Evolutionary conservation across 2,113 vertebrate genomes (phyloP).

Genomic region (Athene cunicularia): DNA sequence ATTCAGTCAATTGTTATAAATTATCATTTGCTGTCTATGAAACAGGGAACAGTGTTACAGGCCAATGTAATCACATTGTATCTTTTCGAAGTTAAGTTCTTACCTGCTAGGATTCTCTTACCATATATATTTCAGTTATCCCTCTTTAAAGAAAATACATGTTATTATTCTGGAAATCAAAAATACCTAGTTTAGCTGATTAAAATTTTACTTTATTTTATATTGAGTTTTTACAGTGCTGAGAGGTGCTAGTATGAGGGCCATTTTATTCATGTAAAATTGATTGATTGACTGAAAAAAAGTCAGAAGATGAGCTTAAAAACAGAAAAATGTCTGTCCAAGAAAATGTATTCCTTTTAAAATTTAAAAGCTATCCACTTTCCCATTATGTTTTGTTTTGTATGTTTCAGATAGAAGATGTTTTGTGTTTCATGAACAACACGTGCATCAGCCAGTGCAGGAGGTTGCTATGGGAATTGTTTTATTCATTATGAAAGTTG

Average conservation of each 20-base stretch:
- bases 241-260: background rate
- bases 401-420: constrained; percentile 6
- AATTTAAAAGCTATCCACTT: background rate
- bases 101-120: background rate
- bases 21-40: background rate
- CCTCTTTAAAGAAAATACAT: background rate
- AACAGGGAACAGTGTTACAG: background rate
- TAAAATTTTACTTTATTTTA: constrained; percentile 5
- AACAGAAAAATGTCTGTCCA: background rate
- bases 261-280: background rate
- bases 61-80: background rate
- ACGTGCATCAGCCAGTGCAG: background rate
- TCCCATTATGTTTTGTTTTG: constrained; percentile 24
- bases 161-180: background rate
- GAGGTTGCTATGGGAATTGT: constrained; percentile 21
- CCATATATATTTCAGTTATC: background rate
- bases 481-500: constrained; percentile 30
- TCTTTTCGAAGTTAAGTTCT: background rate
- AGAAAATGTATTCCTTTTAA: constrained; percentile 13
- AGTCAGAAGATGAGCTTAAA: constrained; percentile 13
- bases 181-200: background rate
- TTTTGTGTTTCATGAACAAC: constrained; percentile 7
- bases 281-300: background rate
- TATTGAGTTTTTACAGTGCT: background rate
- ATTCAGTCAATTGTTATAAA: background rate